Conservation (phyloP, 2,888 invertebrate species). For the Smittia aterrima region DNA sequence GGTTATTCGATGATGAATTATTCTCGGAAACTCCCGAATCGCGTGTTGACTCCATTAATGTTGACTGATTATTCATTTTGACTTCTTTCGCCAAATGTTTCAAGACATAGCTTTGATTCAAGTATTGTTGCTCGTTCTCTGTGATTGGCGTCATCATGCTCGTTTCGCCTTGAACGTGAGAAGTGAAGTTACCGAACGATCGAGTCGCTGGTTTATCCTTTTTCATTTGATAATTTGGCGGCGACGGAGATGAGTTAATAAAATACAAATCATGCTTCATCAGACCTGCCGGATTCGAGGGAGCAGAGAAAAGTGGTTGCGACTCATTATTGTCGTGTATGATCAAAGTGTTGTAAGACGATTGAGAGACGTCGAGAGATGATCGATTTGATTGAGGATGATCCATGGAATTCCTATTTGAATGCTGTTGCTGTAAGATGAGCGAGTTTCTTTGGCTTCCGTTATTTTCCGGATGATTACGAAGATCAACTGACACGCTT, state of each 20-base stretch:
- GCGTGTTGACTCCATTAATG: constrained; percentile 42
- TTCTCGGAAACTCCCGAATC: constrained; percentile 46
- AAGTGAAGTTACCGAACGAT: constrained; percentile 24
- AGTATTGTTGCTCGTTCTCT: constrained; percentile 80
- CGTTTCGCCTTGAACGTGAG: neutral
- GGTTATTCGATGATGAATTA: constrained; percentile 36
- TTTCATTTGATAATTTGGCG: constrained; percentile 36
- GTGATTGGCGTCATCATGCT: constrained; percentile 68
- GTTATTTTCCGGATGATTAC: constrained; percentile 7
- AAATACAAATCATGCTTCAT: constrained; percentile 38
- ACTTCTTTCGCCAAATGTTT: constrained; percentile 81
- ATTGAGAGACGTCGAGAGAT: constrained; percentile 71
- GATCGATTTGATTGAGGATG: constrained; percentile 63
- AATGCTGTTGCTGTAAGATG: constrained; percentile 44
- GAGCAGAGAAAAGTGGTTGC: constrained; percentile 21
- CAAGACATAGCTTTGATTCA: constrained; percentile 77
- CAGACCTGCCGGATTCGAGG: neutral
- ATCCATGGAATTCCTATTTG: constrained; percentile 64
- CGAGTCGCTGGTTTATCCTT: constrained; percentile 30
- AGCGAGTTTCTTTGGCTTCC: constrained; percentile 33
- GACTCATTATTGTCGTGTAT: constrained; percentile 61
- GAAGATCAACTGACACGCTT: constrained; percentile 43
- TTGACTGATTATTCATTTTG: constrained; percentile 49
- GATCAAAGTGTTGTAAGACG: constrained; percentile 79
- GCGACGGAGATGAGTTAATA: constrained; percentile 37